Conservation (phyloP, 2,113 vertebrate species). For the Rynchops niger region DNA sequence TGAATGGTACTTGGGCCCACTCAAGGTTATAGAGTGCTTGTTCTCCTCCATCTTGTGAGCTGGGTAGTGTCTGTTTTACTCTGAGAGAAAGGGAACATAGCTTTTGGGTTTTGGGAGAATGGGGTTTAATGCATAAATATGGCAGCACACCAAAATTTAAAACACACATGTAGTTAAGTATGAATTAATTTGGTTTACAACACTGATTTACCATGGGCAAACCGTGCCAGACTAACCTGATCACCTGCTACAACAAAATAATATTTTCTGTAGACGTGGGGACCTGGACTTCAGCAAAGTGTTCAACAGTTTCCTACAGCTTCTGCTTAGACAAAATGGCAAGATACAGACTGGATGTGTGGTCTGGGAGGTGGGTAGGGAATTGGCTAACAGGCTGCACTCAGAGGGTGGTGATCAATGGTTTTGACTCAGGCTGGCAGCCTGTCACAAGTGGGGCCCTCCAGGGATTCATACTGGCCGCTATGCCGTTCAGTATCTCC, state of each 20-base stretch:
- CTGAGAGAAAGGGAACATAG: not conserved
- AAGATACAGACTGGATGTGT: not conserved
- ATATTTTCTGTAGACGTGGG: not conserved
- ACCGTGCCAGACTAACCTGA: not conserved
- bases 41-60: not conserved
- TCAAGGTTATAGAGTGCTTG: not conserved
- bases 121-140: not conserved
- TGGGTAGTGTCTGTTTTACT: not conserved
- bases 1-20: not conserved
- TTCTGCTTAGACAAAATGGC: not conserved
- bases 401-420: not conserved
- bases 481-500: not conserved
- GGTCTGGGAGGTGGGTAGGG: not conserved
- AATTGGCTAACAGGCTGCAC: not conserved
- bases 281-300: not conserved
- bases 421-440: not conserved
- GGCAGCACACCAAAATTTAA: not conserved
- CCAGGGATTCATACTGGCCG: not conserved
- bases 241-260: not conserved
- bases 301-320: not conserved
- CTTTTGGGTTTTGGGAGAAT: not conserved
- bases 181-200: not conserved
- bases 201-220: not conserved
- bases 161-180: not conserved
- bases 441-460: not conserved